Conservation (phyloP, 2,113 vertebrate species). For the Willisornis vidua region DNA sequence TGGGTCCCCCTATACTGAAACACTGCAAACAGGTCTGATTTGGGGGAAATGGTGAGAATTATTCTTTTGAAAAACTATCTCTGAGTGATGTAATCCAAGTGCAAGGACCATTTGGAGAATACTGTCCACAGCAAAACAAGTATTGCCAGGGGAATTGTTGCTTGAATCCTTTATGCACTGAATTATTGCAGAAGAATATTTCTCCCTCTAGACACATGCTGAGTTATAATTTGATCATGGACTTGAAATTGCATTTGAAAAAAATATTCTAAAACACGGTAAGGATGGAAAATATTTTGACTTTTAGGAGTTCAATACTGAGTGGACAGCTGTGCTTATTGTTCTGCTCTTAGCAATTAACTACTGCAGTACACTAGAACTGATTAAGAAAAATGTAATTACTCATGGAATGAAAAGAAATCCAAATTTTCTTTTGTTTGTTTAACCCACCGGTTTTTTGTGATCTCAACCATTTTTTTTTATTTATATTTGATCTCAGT, state of each 20-base stretch:
- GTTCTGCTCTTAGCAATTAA: neutral
- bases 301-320: neutral
- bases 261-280: neutral
- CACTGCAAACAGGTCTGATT: neutral
- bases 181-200: neutral
- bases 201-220: neutral
- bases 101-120: neutral
- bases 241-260: conserved; percentile 12
- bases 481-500: neutral
- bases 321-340: neutral
- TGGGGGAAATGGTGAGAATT: neutral
- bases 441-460: neutral
- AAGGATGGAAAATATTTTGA: neutral
- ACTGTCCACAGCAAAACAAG: neutral
- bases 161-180: neutral
- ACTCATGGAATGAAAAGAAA: neutral
- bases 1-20: neutral
- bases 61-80: neutral
- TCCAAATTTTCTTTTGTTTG: neutral
- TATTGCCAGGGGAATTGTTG: neutral
- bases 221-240: neutral
- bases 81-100: neutral
- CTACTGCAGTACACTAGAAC: neutral
- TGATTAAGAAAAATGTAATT: neutral
- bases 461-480: neutral